Evolutionary conservation across 2,888 invertebrate genomes (phyloP).

Genomic region (Anthrax anthrax): DNA sequence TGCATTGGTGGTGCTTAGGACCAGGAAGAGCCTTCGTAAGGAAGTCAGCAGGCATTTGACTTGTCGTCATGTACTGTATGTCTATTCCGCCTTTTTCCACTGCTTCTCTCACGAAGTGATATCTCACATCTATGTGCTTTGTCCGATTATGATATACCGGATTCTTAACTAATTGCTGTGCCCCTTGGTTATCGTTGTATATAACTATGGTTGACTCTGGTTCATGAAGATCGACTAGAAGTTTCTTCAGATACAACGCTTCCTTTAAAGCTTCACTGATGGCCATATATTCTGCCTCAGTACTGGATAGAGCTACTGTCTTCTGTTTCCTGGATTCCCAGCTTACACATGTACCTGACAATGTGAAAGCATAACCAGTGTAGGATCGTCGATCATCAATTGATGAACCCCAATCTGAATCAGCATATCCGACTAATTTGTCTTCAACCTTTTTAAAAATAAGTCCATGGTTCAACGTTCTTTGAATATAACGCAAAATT

Average conservation of each 20-base stretch:
- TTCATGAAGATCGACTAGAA: not conserved
- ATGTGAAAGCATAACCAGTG: constrained; percentile 9
- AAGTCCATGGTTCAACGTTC: too few species aligned
- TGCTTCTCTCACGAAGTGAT: too few species aligned
- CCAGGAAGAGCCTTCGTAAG: too few species aligned
- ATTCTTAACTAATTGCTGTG: not conserved
- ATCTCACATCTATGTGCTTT: not conserved
- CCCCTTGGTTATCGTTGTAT: not conserved
- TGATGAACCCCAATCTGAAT: constrained; percentile 14
- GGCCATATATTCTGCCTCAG: constrained; percentile 12
- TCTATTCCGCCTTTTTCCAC: too few species aligned
- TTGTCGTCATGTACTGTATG: too few species aligned
- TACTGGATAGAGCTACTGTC: constrained; percentile 10
- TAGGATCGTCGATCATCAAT: constrained; percentile 12
- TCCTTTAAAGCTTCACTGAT: constrained; percentile 3
- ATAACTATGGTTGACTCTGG: not conserved
- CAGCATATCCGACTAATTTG: constrained; percentile 11
- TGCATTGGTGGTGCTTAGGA: too few species aligned
- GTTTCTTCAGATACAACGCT: not conserved
- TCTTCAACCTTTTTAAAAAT: constrained; percentile 8
- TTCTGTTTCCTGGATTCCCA: constrained; percentile 11
- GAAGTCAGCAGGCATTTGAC: too few species aligned
- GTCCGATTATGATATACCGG: not conserved
- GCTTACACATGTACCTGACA: constrained; percentile 6
- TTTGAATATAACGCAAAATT: too few species aligned